Evolutionary conservation across 2,888 invertebrate genomes (phyloP), one percentile per base, ranked within the genome.

Genomic region (Eupithecia subfuscata): DNA sequence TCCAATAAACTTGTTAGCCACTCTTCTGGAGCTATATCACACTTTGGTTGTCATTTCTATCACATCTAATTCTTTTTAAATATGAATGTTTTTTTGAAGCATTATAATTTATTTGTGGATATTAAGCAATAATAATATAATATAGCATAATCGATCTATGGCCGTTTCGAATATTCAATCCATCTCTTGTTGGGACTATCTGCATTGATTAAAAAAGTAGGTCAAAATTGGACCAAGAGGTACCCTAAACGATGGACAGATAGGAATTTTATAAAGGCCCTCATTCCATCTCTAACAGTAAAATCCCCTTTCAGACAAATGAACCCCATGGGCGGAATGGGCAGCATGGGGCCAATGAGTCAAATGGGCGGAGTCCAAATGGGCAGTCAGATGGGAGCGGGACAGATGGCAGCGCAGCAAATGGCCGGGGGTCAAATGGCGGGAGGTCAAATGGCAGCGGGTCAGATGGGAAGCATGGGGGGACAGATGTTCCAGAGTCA

Each of bases 401-500:
- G 93, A 76, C 89, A 95, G 76, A 92, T 92, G 90, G 87, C 86
- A 83, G 90, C 85, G 1, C 86, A 86, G 0, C 93, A 93, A 72
- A 93, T 94, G 92, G 89, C 87, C 0, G 87, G 86, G 3, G 89
- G 86, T 7, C 91, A 75, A 81, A 92, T 92, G 91, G 89, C 95
- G 92, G 92, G 93, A 69, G 93, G 91, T 0, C 94, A 95, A 81
- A 95, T 96, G 96, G 86, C 87, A 82, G 90, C 87, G 56, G 89
- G 86, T 7, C 91, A 75, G 81, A 92, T 92, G 91, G 89, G 89
- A 82, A 91, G 93, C n/a, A 95, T 95, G 92, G 92, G 93, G 69
- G 93, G 92, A 0, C 94, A 95, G 81, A 95, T 96, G 96, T 96
- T 96, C 84, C 95, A 95, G 22, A 91, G 91, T 1, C 96, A 96